Conservation (phyloP, 2,888 invertebrate genomes). For the Sialis lutaria region DNA sequence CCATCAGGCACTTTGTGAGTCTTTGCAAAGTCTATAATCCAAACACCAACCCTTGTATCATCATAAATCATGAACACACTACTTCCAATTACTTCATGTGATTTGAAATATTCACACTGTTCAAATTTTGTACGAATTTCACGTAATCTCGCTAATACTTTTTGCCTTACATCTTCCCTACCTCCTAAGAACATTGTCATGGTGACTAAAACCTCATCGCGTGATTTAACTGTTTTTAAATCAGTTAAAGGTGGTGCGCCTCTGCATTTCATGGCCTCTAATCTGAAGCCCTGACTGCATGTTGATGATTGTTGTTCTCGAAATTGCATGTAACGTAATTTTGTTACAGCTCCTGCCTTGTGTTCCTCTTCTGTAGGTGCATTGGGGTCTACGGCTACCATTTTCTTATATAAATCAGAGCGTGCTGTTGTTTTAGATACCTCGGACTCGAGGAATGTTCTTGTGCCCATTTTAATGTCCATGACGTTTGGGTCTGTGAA, state of each 20-base stretch:
- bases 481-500: slow-evolving; percentile 88
- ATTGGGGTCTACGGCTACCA: slow-evolving; percentile 76
- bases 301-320: slow-evolving; percentile 87
- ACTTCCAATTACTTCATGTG: slow-evolving; percentile 85
- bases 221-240: slow-evolving; percentile 70
- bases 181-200: slow-evolving; percentile 57
- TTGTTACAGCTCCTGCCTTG: slow-evolving; percentile 69
- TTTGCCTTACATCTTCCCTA: slow-evolving; percentile 43
- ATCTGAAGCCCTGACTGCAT: slow-evolving; percentile 78
- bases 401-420: slow-evolving; percentile 84
- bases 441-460: slow-evolving; percentile 91
- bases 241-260: slow-evolving; percentile 72
- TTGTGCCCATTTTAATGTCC: slow-evolving; percentile 93
- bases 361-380: slow-evolving; percentile 80
- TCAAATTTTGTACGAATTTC: slow-evolving; percentile 67
- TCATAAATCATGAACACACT: slow-evolving; percentile 91
- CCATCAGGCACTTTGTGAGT: slow-evolving; percentile 59
- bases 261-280: slow-evolving; percentile 84
- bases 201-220: slow-evolving; percentile 53
- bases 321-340: slow-evolving; percentile 93
- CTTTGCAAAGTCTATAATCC: slow-evolving; percentile 97
- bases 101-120: slow-evolving; percentile 65
- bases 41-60: slow-evolving; percentile 70
- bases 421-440: slow-evolving; percentile 75
- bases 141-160: slow-evolving; percentile 54